phyloP scores from a whole-genome alignment of 2,888 invertebrate genomes.

The Cheilosia impressa region DNA sequence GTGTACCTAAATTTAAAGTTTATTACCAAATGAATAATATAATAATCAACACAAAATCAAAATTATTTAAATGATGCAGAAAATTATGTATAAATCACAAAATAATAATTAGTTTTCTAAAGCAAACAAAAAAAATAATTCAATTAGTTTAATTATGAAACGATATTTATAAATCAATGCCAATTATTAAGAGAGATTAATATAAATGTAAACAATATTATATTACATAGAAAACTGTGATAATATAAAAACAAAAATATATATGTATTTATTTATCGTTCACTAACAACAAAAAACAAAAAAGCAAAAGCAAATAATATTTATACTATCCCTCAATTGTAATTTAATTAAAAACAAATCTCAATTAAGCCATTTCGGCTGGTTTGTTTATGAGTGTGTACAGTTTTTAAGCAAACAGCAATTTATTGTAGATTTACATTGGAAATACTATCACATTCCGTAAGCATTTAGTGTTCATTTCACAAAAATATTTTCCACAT shows the following conservation, averaged over 20 bases:
- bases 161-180: slow-evolving; percentile 47
- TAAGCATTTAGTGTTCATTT: slow-evolving; percentile 39
- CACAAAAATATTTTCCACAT: not conserved
- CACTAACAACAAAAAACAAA: slow-evolving; percentile 13
- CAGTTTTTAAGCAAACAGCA: slow-evolving; percentile 36
- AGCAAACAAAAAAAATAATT: slow-evolving; percentile 4
- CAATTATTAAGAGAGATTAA: slow-evolving; percentile 51
- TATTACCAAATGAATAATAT: slow-evolving; percentile 44
- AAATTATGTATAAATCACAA: slow-evolving; percentile 16
- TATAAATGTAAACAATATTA: slow-evolving; percentile 38
- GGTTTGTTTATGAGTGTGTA: slow-evolving; percentile 37
- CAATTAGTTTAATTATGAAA: slow-evolving; percentile 33
- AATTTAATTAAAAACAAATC: slow-evolving; percentile 43
- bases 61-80: slow-evolving; percentile 26
- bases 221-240: slow-evolving; percentile 74
- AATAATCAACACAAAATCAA: slow-evolving; percentile 47
- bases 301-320: not conserved
- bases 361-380: slow-evolving; percentile 46
- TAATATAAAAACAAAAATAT: slow-evolving; percentile 59
- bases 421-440: slow-evolving; percentile 16
- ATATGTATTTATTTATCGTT: slow-evolving; percentile 41
- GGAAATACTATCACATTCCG: slow-evolving; percentile 26
- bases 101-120: slow-evolving; percentile 8
- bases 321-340: slow-evolving; percentile 45
- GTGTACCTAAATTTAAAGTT: slow-evolving; percentile 53